Conservation (phyloP, 2,797 vertebrate species). For the Steatocranus sp. region DNA sequence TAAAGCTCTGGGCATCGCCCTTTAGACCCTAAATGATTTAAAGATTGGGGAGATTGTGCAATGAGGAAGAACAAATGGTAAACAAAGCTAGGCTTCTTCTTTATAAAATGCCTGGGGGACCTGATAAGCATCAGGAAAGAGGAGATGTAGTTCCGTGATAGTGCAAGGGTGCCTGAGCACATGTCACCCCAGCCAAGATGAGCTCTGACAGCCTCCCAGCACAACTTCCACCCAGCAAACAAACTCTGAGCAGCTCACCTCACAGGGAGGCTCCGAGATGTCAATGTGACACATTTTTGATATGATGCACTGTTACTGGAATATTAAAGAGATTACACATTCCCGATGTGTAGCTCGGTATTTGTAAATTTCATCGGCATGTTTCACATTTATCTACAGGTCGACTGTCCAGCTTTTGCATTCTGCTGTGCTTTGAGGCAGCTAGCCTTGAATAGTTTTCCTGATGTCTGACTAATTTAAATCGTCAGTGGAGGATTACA, state of each 20-base stretch:
- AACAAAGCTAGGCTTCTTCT: constrained; percentile 41
- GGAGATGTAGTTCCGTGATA: constrained; percentile 60
- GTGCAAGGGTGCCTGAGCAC: constrained; percentile 41
- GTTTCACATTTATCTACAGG: constrained; percentile 1
- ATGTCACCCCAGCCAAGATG: constrained; percentile 54
- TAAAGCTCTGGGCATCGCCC: not conserved
- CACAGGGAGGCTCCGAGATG: constrained; percentile 33
- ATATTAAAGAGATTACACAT: constrained; percentile 16
- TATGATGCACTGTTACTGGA: constrained; percentile 16
- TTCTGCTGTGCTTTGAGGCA: not conserved
- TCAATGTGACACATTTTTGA: constrained; percentile 47
- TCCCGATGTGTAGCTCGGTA: constrained; percentile 1
- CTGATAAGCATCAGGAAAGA: constrained; percentile 49
- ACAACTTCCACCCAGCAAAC: constrained; percentile 30
- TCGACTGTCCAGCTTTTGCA: not conserved
- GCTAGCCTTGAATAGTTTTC: not conserved
- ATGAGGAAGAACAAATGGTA: not conserved
- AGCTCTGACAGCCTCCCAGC: constrained; percentile 59
- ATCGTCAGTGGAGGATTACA: not conserved
- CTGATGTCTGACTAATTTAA: not conserved
- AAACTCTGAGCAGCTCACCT: constrained; percentile 43
- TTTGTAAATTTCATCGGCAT: not conserved
- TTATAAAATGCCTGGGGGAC: constrained; percentile 41
- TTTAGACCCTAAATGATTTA: not conserved
- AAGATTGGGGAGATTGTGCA: not conserved